Base-by-base conservation (phyloP, 2,888 invertebrate species). In the Caenorhabditis afra region DNA sequence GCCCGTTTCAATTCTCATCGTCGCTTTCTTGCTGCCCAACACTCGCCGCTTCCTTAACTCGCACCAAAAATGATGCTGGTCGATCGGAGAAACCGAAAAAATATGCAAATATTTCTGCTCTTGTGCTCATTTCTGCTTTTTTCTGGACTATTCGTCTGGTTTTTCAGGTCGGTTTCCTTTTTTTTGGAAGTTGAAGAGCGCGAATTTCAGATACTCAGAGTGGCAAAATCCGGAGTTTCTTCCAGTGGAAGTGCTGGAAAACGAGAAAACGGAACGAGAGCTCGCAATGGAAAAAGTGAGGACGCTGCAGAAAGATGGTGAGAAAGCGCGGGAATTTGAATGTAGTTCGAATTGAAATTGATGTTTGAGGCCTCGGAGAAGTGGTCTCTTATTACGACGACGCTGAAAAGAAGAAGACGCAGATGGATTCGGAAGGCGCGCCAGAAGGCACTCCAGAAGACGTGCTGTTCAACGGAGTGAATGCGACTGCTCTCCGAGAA, bases 61-160 rank as follows among this genome's bases (percentile, higher is more conserved):
- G 7, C 29, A 55, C 37, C 61, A 37, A 71, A 64, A 64, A 64
- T 71, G 71, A 41, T 57, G 16, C 37, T 57, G 12, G 64, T 71
- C 39, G 62, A 64, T 49, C 62, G 71, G 49, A 37, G 64, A 64
- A 71, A 64, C 57, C 62, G 57, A 50, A 5, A 57, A 64, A 71
- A 39, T 41, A 49, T 71, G 45, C 71, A 71, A 23, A 64, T 64
- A 39, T 71, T 71, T 41, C 39, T 71, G 12, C 23, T 57, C 57
- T 64, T 49, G 39, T 64, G 14, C 23, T 62, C 4, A 37, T 62
- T 45, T 64, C 57, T 71, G 14, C 16, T 62, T 0, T 37, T 62
- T 45, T 64, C 62, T 12, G 71, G 71, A 10, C n/a, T 64, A 4
- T 64, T 62, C 41, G 57, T 64, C 64, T 71, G 49, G 55, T 57